Base-by-base conservation (phyloP, 2,888 invertebrate species). In the Melitaea athalia region DNA sequence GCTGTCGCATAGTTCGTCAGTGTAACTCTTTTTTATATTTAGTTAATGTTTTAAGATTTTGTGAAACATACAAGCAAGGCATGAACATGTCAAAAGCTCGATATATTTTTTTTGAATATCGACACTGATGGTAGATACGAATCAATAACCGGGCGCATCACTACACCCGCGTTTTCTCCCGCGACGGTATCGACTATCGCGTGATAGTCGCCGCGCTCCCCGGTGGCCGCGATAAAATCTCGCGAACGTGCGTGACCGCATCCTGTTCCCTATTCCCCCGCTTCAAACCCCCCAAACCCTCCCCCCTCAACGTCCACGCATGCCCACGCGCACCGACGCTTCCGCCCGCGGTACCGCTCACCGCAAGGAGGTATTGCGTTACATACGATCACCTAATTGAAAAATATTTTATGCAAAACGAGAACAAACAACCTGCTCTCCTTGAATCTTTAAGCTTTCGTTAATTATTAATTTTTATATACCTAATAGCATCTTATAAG, bases 191-290 rank as follows among this genome's bases (percentile, higher is more conserved):
- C 64, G 52, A 63, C 64, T 68, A 67, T 74, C 68, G 67, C 68
- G 74, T 72, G 73, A 72, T 72, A 66, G 55, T n/a, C 55, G 33
- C 55, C 55, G 71, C 64, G 64, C 59, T 73, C 71, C 70, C 68
- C 61, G 72, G 70, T 71, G 74, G 74, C 75, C 60, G 72, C 74
- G 77, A 77, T 77, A 74, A 69, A 71, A 78, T 77, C 77, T 75
- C 74, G 78, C 77, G 77, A 85, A 84, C 76, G 76, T 77, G 77
- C 88, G 85, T 87, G 88, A 89, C 89, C 88, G 80, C 89, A 88
- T 89, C 88, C 89, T 87, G 82, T 77, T 75, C 75, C 78, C 74
- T 74, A 73, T 75, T 72, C 66, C 59, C 59, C 72, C 63, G 69
- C 45, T 63, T 49, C 64, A 69, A 65, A 43, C 67, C 49, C 74